Evolutionary conservation across 92 coral and sea anemone genomes (phyloP).

Genomic region (Palythoa caribaeorum): DNA sequence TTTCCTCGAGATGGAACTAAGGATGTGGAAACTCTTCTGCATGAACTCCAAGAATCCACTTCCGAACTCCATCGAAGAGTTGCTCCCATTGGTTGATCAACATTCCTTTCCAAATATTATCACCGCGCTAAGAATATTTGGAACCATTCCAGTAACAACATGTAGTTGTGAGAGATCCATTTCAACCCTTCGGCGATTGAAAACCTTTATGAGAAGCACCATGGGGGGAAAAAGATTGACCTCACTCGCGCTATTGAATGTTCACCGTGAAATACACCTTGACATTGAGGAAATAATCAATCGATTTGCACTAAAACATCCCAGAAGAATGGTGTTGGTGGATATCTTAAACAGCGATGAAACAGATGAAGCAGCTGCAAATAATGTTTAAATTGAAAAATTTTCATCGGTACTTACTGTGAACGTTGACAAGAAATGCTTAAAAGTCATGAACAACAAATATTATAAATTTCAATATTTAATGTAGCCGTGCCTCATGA

Average conservation of each 20-base stretch:
- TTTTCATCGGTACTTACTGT: constrained; percentile 3
- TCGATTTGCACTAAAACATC: constrained; percentile 39
- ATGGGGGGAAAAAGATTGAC: constrained; percentile 18
- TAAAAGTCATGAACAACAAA: neutral
- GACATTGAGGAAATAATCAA: constrained; percentile 28
- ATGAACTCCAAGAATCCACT: constrained; percentile 4
- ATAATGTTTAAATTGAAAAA: neutral
- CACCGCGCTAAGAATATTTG: constrained; percentile 19
- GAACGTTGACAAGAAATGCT: constrained; percentile 4
- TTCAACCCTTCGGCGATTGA: constrained; percentile 39
- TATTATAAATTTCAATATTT: neutral
- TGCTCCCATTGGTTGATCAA: constrained; percentile 5
- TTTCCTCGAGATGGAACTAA: constrained; percentile 27
- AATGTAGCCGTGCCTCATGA: constrained; percentile 4
- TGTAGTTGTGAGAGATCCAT: constrained; percentile 26
- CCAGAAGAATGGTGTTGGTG: constrained; percentile 20
- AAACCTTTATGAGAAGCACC: constrained; percentile 25
- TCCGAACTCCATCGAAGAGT: constrained; percentile 1
- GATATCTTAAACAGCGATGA: constrained; percentile 7
- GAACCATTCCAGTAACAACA: constrained; percentile 33
- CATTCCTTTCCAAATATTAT: constrained; percentile 6
- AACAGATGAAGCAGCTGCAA: neutral
- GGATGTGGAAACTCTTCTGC: constrained; percentile 35
- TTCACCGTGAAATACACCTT: constrained; percentile 24
- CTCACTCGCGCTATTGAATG: constrained; percentile 30